phyloP scores from a whole-genome alignment of 2,113 vertebrate genomes.

The Cromileptes altivelis region DNA sequence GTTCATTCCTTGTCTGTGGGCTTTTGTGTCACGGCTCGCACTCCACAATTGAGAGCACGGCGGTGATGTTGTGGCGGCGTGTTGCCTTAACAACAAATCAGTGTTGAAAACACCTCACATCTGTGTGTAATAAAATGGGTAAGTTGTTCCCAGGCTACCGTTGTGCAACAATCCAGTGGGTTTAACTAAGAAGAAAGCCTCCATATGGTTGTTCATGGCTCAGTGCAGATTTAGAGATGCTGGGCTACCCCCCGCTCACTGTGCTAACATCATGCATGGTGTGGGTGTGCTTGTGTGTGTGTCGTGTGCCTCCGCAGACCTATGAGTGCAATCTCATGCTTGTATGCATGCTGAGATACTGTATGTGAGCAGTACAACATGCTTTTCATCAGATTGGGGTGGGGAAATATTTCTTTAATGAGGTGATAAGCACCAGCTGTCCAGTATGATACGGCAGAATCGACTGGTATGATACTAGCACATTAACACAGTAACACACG shows the following conservation, averaged over 20 bases:
- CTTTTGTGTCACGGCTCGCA: constrained; percentile 21
- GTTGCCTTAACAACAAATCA: constrained; percentile 57
- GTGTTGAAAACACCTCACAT: constrained; percentile 45
- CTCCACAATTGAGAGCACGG: constrained; percentile 35
- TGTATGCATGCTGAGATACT: constrained; percentile 31
- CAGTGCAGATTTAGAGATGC: constrained; percentile 46
- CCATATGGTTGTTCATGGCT: constrained; percentile 62
- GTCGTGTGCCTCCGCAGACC: not conserved
- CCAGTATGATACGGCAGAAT: constrained; percentile 21
- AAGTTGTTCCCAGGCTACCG: constrained; percentile 38
- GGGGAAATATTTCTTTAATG: constrained; percentile 54
- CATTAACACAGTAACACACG: constrained; percentile 45
- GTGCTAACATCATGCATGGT: not conserved
- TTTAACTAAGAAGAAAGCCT: constrained; percentile 40
- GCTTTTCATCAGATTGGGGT: constrained; percentile 31
- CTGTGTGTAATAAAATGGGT: constrained; percentile 39
- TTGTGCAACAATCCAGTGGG: constrained; percentile 23
- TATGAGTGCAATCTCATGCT: not conserved
- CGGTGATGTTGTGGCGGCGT: constrained; percentile 32
- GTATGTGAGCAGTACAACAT: constrained; percentile 17
- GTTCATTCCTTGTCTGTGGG: constrained; percentile 20
- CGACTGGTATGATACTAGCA: constrained; percentile 22
- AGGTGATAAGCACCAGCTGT: constrained; percentile 65
- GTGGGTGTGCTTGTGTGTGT: constrained; percentile 21
- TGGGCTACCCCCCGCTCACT: not conserved